phyloP scores from a whole-genome alignment of 2,113 vertebrate species.

The Pongo pygmaeus region DNA sequence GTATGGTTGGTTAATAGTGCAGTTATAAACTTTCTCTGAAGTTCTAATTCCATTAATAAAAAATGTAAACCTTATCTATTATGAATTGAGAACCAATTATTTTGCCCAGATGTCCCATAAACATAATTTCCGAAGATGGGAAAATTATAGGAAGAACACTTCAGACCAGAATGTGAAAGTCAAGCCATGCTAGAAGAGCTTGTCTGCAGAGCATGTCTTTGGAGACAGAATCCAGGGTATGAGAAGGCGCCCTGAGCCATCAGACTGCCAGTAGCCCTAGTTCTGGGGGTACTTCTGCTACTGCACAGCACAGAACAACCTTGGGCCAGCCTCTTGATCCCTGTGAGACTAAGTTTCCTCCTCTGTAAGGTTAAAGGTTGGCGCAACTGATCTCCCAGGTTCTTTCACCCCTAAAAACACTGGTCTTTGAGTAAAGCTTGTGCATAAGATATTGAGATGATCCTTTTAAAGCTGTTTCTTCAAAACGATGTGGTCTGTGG shows the following conservation, averaged over 20 bases:
- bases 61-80: conserved; percentile 84
- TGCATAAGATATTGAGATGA: not conserved
- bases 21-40: conserved; percentile 78
- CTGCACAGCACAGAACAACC: rapidly evolving
- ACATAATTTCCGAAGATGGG: conserved; percentile 77
- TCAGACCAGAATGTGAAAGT: conserved; percentile 52
- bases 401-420: not conserved
- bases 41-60: conserved; percentile 82
- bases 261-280: not conserved
- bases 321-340: not conserved
- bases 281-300: not conserved
- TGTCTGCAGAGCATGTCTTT: not conserved
- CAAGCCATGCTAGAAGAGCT: not conserved
- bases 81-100: conserved; percentile 78
- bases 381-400: not conserved
- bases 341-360: not conserved
- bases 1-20: conserved; percentile 69
- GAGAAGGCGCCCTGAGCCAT: not conserved
- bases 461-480: not conserved
- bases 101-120: conserved; percentile 76
- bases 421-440: not conserved
- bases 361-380: not conserved
- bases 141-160: conserved; percentile 67
- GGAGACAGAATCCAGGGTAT: not conserved
- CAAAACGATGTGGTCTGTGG: not conserved